Percentiles rank a stretch among this genome's conserved stretches.
Conservation (phyloP, 2,888 invertebrate genomes). For the Cynaeus angustus region DNA sequence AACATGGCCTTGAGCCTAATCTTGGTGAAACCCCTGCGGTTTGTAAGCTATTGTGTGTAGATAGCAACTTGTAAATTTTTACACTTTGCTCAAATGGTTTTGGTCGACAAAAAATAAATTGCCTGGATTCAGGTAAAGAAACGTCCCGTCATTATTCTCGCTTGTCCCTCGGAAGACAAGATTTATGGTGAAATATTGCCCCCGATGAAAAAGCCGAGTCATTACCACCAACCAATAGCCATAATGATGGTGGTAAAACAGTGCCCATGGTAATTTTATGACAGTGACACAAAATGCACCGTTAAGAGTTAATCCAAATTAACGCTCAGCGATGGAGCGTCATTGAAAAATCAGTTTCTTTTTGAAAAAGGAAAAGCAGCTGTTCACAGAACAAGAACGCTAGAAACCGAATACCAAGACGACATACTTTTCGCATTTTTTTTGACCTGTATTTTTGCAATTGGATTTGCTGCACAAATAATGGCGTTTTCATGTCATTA, state of each 20-base stretch:
- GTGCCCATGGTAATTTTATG: conserved; percentile 37
- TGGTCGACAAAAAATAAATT: conserved; percentile 45
- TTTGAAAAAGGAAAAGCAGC: too few relatives aligned
- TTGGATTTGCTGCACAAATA: too few relatives aligned
- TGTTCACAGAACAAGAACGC: too few relatives aligned
- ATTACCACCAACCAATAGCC: conserved; percentile 29
- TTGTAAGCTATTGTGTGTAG: conserved; percentile 31
- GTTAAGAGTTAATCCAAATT: conserved; percentile 20
- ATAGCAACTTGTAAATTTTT: conserved; percentile 44
- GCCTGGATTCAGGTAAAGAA: conserved; percentile 41
- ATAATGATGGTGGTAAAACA: conserved; percentile 21
- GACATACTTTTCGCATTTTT: too few relatives aligned
- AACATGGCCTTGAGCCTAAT: conserved; percentile 33
- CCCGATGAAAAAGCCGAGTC: conserved; percentile 30
- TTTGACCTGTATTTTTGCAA: too few relatives aligned
- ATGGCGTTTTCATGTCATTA: too few relatives aligned
- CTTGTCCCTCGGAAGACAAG: conserved; percentile 32
- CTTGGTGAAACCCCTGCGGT: conserved; percentile 44
- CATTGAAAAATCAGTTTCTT: neutral
- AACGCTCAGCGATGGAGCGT: neutral
- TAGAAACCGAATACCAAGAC: too few relatives aligned
- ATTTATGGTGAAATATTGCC: conserved; percentile 36
- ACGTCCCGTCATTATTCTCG: conserved; percentile 36
- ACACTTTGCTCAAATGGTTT: conserved; percentile 41
- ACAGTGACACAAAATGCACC: conserved; percentile 13